Percentiles rank a stretch among this genome's conserved stretches.
phyloP scores from a whole-genome alignment of 2,113 vertebrate species.

The Motacilla alba region DNA sequence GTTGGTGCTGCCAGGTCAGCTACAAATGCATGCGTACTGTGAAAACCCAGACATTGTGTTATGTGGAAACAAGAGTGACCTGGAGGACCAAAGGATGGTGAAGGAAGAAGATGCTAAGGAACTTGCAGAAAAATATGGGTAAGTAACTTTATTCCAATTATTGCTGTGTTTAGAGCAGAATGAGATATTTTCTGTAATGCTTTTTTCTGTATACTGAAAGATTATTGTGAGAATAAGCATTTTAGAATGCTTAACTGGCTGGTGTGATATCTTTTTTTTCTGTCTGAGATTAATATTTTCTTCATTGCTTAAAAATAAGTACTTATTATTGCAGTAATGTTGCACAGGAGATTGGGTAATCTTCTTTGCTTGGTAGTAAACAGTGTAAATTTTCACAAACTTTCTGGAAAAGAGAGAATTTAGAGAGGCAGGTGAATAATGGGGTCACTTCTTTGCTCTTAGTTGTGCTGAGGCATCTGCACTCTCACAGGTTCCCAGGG shows the following conservation, averaged over 20 bases:
- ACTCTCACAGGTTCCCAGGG: background rate
- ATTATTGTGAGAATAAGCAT: background rate
- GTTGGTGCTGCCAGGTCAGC: conserved; percentile 80
- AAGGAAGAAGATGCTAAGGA: conserved; percentile 85
- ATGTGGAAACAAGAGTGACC: conserved; percentile 95
- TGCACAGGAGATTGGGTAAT: background rate
- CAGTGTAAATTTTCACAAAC: background rate
- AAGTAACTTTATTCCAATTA: conserved; percentile 48
- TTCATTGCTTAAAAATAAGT: background rate
- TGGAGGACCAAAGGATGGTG: conserved; percentile 88
- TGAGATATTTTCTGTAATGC: background rate
- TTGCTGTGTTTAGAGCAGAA: background rate
- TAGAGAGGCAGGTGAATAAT: background rate
- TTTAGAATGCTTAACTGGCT: background rate
- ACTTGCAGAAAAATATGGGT: conserved; percentile 95
- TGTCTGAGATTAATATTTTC: background rate
- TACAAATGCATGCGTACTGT: conserved; percentile 94
- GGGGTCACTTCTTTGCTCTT: background rate
- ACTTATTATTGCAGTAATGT: background rate
- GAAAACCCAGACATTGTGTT: conserved; percentile 94
- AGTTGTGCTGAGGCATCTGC: background rate
- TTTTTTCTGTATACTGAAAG: background rate
- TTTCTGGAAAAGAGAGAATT: background rate
- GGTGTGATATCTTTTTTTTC: background rate
- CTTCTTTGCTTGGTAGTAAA: background rate